A percentile compares a stretch with the other conserved stretches of the same genome.
Evolutionary conservation across 2,113 vertebrate species (phyloP).

Genomic region (Lagenorhynchus albirostris): DNA sequence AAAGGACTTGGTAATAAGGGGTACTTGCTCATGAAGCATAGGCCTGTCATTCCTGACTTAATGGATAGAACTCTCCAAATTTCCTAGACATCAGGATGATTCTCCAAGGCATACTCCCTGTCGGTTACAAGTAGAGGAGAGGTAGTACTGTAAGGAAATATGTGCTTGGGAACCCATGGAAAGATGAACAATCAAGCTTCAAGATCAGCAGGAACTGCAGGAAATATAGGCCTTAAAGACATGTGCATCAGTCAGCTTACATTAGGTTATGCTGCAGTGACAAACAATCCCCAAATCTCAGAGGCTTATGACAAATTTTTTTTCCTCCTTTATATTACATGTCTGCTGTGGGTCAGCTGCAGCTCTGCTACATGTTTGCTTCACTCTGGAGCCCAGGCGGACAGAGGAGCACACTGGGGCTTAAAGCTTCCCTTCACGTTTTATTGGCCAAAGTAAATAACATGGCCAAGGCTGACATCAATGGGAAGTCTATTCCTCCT

Average conservation of each 20-base stretch:
- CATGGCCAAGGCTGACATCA: not conserved
- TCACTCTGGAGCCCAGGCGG: not conserved
- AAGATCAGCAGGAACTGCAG: not conserved
- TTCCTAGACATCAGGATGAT: not conserved
- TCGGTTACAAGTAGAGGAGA: not conserved
- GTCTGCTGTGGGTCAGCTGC: not conserved
- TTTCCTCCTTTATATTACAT: not conserved
- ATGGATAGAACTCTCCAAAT: not conserved
- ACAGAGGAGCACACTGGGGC: not conserved
- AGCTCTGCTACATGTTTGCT: not conserved
- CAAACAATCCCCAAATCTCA: not conserved
- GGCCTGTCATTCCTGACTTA: not conserved
- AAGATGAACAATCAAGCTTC: not conserved
- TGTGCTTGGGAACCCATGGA: not conserved
- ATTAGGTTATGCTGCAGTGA: not conserved
- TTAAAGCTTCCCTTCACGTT: not conserved
- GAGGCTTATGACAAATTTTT: not conserved
- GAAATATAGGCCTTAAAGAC: not conserved
- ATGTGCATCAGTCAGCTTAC: not conserved
- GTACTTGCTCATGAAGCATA: not conserved
- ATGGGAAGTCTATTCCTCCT: not conserved
- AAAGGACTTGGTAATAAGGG: not conserved
- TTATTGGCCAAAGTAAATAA: conserved; percentile 14
- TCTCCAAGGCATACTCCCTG: not conserved
- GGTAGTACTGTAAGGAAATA: not conserved